phyloP scores from a whole-genome alignment of 2,888 invertebrate species.

The Synanthedon tipuliformis region DNA sequence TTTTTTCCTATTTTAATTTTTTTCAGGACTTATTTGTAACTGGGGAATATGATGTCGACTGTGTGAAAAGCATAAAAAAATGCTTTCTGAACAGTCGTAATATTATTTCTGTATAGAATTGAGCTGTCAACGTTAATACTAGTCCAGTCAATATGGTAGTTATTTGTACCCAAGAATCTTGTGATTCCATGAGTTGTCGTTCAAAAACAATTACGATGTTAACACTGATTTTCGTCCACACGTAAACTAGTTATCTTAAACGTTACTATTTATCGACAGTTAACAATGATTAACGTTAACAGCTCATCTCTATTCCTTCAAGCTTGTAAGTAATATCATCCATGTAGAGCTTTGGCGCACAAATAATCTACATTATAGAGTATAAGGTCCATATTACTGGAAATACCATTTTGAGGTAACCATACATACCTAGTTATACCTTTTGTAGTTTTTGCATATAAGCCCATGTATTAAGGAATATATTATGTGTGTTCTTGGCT shows the following conservation, averaged over 20 bases:
- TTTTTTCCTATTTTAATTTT: too few species aligned
- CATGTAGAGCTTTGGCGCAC: constrained; percentile 65
- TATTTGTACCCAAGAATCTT: too few species aligned
- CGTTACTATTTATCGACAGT: neutral
- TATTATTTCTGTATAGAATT: too few species aligned
- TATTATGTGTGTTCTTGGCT: constrained; percentile 51
- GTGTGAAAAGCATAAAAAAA: too few species aligned
- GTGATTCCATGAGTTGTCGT: too few species aligned
- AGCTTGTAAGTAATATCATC: constrained; percentile 47
- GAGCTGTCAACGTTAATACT: too few species aligned
- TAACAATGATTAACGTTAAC: neutral
- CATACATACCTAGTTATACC: constrained; percentile 63
- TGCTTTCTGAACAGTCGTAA: too few species aligned
- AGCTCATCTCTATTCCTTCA: constrained; percentile 4
- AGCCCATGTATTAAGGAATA: constrained; percentile 55
- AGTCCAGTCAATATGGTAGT: too few species aligned
- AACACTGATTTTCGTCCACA: too few species aligned
- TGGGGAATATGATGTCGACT: too few species aligned
- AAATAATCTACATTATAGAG: constrained; percentile 45
- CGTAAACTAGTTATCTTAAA: neutral
- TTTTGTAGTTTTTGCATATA: constrained; percentile 67
- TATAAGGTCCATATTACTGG: constrained; percentile 53
- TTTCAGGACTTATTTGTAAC: too few species aligned
- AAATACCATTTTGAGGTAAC: constrained; percentile 56
- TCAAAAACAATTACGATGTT: too few species aligned